Evolutionary conservation across 2,797 vertebrate species (phyloP).

Genomic region (Gambusia yucatana): DNA sequence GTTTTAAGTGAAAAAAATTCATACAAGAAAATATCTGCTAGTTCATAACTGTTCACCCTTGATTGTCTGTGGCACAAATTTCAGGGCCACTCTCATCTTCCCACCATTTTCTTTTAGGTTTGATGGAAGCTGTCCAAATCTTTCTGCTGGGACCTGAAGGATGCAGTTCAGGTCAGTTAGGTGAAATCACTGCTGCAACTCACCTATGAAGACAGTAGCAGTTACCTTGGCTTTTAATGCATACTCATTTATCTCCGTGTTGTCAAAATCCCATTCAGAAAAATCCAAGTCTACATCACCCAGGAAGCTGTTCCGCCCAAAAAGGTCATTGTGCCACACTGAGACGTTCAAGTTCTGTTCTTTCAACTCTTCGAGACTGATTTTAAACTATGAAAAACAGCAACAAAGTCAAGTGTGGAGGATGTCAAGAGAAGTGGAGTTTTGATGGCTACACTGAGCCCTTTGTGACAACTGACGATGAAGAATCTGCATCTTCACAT

Average conservation of each 20-base stretch:
- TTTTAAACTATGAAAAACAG: slow-evolving; percentile 84
- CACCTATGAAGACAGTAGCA: not conserved
- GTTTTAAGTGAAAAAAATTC: not conserved
- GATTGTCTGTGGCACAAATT: slow-evolving; percentile 83
- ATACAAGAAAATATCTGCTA: not conserved
- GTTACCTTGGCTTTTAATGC: slow-evolving; percentile 87
- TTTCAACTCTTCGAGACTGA: slow-evolving; percentile 81
- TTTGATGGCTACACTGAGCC: no score
- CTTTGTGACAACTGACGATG: no score
- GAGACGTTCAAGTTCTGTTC: slow-evolving; percentile 88
- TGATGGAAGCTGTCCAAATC: slow-evolving; percentile 60
- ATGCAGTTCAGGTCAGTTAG: not conserved
- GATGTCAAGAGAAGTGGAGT: no score
- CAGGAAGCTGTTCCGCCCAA: slow-evolving; percentile 92
- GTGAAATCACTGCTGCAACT: not conserved
- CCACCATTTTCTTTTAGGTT: slow-evolving; percentile 78
- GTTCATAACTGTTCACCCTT: slow-evolving; percentile 76
- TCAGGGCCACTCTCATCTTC: slow-evolving; percentile 89
- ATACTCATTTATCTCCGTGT: slow-evolving; percentile 89
- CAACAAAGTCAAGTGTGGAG: no score
- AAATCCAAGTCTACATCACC: slow-evolving; percentile 91
- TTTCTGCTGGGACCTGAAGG: slow-evolving; percentile 41
- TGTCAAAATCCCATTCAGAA: slow-evolving; percentile 89
- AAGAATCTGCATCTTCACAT: no score
- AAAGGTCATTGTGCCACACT: slow-evolving; percentile 92